phyloP scores from a whole-genome alignment of 2,888 invertebrate genomes.

The Mycogona germanica region DNA sequence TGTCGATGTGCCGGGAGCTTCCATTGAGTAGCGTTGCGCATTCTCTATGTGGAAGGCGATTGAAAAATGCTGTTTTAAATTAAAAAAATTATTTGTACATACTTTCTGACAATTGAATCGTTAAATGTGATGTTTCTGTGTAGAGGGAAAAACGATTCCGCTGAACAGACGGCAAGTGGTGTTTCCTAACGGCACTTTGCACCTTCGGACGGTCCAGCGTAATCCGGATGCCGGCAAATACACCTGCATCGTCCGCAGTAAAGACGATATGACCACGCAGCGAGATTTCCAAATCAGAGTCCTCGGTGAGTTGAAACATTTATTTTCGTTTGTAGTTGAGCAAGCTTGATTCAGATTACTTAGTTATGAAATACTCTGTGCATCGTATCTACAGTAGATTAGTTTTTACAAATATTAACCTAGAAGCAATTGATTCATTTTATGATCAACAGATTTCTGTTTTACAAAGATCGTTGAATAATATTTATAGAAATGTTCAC shows the following conservation, averaged over 20 bases:
- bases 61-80: too few relatives aligned
- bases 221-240: constrained; percentile 87
- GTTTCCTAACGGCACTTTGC: constrained; percentile 82
- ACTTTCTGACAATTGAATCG: too few relatives aligned
- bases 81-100: too few relatives aligned
- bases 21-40: too few relatives aligned
- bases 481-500: too few relatives aligned
- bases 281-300: constrained; percentile 86
- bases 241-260: constrained; percentile 84
- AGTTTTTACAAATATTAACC: too few relatives aligned
- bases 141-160: constrained; percentile 68
- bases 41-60: too few relatives aligned
- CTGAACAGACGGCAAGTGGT: constrained; percentile 92
- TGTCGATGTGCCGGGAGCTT: too few relatives aligned
- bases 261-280: constrained; percentile 76
- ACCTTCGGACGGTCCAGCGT: constrained; percentile 87
- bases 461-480: too few relatives aligned
- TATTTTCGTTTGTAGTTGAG: too few relatives aligned
- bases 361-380: not conserved
- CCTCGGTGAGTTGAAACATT: constrained; percentile 65
- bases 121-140: not conserved
- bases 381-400: not conserved
- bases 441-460: too few relatives aligned
- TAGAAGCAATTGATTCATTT: too few relatives aligned
- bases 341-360: constrained; percentile 31